Evolutionary conservation across 2,797 vertebrate genomes (phyloP).

Genomic region (Fratercula arctica): DNA sequence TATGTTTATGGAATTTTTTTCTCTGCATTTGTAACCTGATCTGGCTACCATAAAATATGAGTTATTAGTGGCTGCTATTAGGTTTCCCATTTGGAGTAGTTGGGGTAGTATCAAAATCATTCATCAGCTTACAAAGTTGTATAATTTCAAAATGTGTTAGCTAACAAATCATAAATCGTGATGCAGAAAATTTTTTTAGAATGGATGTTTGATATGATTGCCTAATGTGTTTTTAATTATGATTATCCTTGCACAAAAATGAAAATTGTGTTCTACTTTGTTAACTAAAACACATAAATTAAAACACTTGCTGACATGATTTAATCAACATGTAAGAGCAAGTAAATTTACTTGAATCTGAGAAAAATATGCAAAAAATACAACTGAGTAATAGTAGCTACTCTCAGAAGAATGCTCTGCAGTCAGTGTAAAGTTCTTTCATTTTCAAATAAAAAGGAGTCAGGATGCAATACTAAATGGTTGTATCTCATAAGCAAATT

Average conservation of each 20-base stretch:
- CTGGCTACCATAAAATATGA: neutral
- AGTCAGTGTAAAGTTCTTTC: neutral
- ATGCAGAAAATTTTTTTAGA: neutral
- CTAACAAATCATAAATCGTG: neutral
- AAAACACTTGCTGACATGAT: slow-evolving; percentile 11
- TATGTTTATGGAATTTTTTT: neutral
- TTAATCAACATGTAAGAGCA: slow-evolving; percentile 24
- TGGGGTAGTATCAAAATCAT: neutral
- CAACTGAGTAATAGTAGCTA: neutral
- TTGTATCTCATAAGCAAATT: neutral
- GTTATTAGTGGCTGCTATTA: neutral
- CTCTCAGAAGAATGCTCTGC: neutral
- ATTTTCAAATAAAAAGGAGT: neutral
- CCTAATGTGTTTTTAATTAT: slow-evolving; percentile 54
- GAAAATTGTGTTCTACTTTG: slow-evolving; percentile 18
- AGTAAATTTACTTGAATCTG: neutral
- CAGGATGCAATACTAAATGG: neutral
- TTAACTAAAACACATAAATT: slow-evolving; percentile 18
- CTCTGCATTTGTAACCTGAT: neutral
- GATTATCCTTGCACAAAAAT: slow-evolving; percentile 23
- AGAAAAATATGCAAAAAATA: neutral
- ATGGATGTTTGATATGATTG: neutral
- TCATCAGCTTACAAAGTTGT: neutral
- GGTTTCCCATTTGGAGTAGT: neutral
- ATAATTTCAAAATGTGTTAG: neutral